Evolutionary conservation across 2,113 vertebrate genomes (phyloP), one percentile per base, ranked within the genome.

Genomic region (Bubalus kerabau): DNA sequence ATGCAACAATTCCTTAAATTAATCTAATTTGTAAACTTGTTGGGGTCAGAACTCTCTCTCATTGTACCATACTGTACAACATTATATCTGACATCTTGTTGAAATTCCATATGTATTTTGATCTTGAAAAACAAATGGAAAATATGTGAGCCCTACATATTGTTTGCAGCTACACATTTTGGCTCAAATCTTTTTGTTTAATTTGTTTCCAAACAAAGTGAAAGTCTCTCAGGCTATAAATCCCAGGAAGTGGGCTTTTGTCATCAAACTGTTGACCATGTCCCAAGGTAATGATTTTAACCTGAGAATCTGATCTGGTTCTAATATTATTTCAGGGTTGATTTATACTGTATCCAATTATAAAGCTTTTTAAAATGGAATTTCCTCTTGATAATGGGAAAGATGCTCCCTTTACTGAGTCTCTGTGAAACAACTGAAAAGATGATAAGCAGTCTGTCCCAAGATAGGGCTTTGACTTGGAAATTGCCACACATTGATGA

Each of bases 281-380:
- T 94, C 81, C 93, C 91, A 78, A 91, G 82, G 57, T 62, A 94
- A 46, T 67, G 87, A 78, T 91, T 76, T 97, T 86, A 91, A 90
- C 91, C 62, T 71, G 82, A 93, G 81, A 86, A 91, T 86, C 43
- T 60, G 94, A 89, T 97, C 85, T 86, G 52, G 32, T 56, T 97
- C 60, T 74, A 90, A 56, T 91, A 95, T 94, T 95, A 94, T 87
- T 97, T 93, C 89, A 93, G 43, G 64, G 60, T 59, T 81, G 60
- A 97, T 96, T 95, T 96, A 89, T 83, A 93, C 30, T 87, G 23
- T 62, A 56, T 91, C 87, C 21, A 96, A 89, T 91, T 80, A 91
- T 43, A 10, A 32, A 59, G 50, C 50, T 59, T 93, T 97, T 94
- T 23, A 50, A 95, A 86, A 80, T 78, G 8, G 6, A 94, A 84